These are phyloP conservation scores for Vulpes ferrilata DNA, from an alignment of 2,113 vertebrate species.

Conservation along the genomic window DNA sequence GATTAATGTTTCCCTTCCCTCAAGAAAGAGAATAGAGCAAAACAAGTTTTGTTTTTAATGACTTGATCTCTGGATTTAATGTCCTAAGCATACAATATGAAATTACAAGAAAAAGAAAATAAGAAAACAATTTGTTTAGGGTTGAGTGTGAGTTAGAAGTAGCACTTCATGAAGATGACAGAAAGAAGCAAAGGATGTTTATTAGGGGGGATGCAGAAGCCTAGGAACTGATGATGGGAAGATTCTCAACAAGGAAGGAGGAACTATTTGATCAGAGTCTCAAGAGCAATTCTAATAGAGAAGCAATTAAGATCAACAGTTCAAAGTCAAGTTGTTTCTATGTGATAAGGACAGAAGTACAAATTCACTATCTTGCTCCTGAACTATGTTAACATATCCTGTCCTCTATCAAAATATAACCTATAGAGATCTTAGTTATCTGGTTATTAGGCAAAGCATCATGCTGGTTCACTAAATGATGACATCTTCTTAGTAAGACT, in stretches of 20 bases:
- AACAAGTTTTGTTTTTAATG: constrained; percentile 35
- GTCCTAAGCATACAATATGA: neutral
- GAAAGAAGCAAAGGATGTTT: neutral
- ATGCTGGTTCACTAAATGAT: neutral
- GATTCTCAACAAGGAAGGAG: neutral
- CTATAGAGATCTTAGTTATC: neutral
- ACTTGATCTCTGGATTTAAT: neutral
- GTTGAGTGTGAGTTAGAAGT: neutral
- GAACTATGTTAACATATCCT: neutral
- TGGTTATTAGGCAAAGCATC: neutral
- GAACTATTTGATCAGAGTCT: neutral
- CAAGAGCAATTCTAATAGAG: neutral
- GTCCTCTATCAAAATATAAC: neutral
- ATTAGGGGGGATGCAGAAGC: neutral
- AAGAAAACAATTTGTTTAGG: neutral
- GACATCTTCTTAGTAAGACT: neutral
- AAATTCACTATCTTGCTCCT: neutral
- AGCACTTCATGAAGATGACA: neutral
- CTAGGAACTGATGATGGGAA: neutral
- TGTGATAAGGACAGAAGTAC: neutral
- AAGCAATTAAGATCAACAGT: neutral
- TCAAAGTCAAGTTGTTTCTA: neutral
- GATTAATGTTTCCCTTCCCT: constrained; percentile 25
- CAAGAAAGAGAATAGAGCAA: neutral
- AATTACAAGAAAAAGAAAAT: neutral